These are phyloP conservation scores for Channa maculata DNA, from an alignment of 2,113 vertebrate genomes.

Conservation along the genomic window DNA sequence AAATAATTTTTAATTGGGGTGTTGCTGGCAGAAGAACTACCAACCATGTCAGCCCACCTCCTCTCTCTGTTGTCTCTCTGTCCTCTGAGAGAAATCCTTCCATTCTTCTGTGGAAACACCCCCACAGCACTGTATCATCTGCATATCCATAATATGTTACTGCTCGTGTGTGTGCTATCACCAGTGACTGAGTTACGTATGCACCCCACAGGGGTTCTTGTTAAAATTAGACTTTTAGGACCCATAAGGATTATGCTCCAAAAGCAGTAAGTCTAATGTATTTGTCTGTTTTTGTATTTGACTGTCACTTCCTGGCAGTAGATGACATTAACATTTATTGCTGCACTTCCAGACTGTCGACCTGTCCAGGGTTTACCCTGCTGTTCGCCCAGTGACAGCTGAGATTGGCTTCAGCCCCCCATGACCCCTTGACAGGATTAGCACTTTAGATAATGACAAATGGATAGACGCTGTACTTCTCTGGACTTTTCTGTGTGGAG, in stretches of 20 bases:
- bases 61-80: constrained; percentile 47
- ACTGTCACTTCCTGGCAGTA: neutral
- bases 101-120: constrained; percentile 62
- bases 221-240: constrained; percentile 46
- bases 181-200: constrained; percentile 55
- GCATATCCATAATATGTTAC: constrained; percentile 42
- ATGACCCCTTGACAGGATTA: no score
- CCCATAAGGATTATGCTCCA: constrained; percentile 12
- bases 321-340: neutral
- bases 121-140: constrained; percentile 56
- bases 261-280: neutral
- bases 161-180: constrained; percentile 28
- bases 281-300: constrained; percentile 12
- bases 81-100: constrained; percentile 64
- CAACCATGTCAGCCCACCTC: constrained; percentile 43
- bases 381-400: no score
- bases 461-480: no score
- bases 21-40: constrained; percentile 46
- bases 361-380: no score
- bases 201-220: constrained; percentile 42
- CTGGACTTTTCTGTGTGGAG: no score
- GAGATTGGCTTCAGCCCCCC: no score
- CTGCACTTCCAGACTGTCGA: neutral
- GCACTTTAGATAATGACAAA: no score
- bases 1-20: constrained; percentile 53